A percentile compares a stretch with the other conserved stretches of the same genome.
phyloP scores from a whole-genome alignment of 2,888 invertebrate genomes.

The Panzeria rudis region DNA sequence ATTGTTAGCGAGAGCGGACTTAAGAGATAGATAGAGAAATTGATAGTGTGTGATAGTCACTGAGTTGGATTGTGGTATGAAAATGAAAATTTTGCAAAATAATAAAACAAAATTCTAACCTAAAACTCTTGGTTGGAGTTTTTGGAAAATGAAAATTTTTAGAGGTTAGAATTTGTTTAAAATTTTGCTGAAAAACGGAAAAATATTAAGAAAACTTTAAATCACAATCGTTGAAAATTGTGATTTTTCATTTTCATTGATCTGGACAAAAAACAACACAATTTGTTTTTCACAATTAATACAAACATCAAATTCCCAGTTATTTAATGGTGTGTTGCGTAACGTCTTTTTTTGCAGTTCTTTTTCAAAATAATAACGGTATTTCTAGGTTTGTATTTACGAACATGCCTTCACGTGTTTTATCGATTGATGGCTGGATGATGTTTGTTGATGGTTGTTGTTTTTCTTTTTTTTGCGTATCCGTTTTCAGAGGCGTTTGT shows the following conservation, averaged over 20 bases:
- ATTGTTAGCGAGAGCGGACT: constrained; percentile 63
- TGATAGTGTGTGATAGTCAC: constrained; percentile 60
- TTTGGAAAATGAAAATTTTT: constrained; percentile 28
- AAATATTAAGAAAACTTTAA: constrained; percentile 41
- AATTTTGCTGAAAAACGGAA: constrained; percentile 66
- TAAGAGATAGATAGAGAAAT: constrained; percentile 54
- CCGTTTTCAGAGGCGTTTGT: constrained; percentile 68
- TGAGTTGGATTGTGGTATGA: constrained; percentile 65
- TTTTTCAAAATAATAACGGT: constrained; percentile 47
- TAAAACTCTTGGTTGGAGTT: neutral
- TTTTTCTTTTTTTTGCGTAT: constrained; percentile 49
- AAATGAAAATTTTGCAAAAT: constrained; percentile 69
- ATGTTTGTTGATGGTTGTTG: constrained; percentile 41
- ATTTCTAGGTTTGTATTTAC: constrained; percentile 58
- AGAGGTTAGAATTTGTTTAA: constrained; percentile 38
- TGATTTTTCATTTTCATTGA: constrained; percentile 42
- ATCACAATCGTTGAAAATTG: constrained; percentile 38
- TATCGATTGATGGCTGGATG: neutral
- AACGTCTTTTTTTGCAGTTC: neutral
- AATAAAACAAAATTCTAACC: constrained; percentile 42
- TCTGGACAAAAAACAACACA: constrained; percentile 65
- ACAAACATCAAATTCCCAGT: constrained; percentile 63
- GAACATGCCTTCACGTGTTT: constrained; percentile 57
- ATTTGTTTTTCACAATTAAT: constrained; percentile 56
- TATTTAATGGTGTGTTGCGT: constrained; percentile 50